phyloP scores from a whole-genome alignment of 2,888 invertebrate species.

The Smittia sp. region DNA sequence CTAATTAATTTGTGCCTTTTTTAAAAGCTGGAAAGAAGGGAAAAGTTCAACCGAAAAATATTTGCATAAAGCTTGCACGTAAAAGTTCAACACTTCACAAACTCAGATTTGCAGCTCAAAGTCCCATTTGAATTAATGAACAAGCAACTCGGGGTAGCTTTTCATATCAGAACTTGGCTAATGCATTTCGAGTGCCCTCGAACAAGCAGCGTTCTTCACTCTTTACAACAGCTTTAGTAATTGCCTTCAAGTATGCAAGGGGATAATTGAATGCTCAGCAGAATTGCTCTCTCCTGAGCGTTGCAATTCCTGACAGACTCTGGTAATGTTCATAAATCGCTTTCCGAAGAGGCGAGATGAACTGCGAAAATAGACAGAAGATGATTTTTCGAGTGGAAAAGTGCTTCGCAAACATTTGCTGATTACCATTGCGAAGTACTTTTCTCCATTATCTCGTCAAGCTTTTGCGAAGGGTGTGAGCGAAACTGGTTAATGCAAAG shows the following conservation, averaged over 20 bases:
- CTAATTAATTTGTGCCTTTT: background rate
- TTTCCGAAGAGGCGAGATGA: background rate
- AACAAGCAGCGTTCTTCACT: background rate
- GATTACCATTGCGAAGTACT: conserved; percentile 3
- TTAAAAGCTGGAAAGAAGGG: background rate
- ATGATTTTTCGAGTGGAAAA: background rate
- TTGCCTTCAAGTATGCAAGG: background rate
- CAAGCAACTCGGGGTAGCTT: too few relatives aligned
- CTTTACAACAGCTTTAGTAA: background rate
- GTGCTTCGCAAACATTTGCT: conserved; percentile 9
- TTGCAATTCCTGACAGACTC: background rate
- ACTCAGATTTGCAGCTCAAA: too few relatives aligned
- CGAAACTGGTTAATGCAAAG: background rate
- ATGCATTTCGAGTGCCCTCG: background rate
- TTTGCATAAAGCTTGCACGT: background rate
- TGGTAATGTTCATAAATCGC: conserved; percentile 1
- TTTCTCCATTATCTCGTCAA: background rate
- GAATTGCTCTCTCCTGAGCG: background rate
- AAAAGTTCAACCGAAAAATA: background rate
- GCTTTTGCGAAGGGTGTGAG: background rate
- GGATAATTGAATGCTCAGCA: conserved; percentile 11
- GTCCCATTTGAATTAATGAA: too few relatives aligned
- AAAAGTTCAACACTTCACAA: too few relatives aligned
- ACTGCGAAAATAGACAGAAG: background rate
- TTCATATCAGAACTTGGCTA: background rate